phyloP scores from a whole-genome alignment of 2,888 invertebrate species.

The Agrochola circellaris region DNA sequence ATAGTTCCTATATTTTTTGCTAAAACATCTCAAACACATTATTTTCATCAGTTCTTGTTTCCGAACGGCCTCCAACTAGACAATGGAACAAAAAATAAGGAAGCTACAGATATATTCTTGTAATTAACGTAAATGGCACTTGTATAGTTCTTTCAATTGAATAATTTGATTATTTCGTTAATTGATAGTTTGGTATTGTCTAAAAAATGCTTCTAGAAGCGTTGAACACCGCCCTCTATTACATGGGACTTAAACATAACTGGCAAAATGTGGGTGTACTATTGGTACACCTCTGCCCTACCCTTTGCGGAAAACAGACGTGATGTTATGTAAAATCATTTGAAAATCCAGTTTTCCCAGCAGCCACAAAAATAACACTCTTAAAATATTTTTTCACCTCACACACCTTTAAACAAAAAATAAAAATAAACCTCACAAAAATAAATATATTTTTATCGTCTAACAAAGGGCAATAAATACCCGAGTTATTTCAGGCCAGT shows the following conservation, averaged over 20 bases:
- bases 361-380: background rate
- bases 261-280: background rate
- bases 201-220: conserved; percentile 1
- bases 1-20: conserved; percentile 41
- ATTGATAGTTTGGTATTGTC: conserved; percentile 8
- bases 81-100: conserved; percentile 69
- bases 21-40: conserved; percentile 37
- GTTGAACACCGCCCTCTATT: background rate
- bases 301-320: background rate
- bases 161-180: conserved; percentile 32
- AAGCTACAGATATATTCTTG: conserved; percentile 59
- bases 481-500: conserved; percentile 54
- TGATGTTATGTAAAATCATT: background rate
- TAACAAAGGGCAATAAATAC: conserved; percentile 55
- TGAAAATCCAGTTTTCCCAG: background rate
- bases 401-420: background rate
- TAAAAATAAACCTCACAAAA: conserved; percentile 13
- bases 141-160: conserved; percentile 28
- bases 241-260: background rate
- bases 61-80: conserved; percentile 54
- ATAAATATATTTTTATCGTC: conserved; percentile 14
- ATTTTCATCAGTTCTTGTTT: conserved; percentile 59
- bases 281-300: background rate
- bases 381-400: background rate
- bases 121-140: conserved; percentile 61